Base-by-base conservation (phyloP, 2,113 vertebrate genomes). In the Brachirus orientalis region DNA sequence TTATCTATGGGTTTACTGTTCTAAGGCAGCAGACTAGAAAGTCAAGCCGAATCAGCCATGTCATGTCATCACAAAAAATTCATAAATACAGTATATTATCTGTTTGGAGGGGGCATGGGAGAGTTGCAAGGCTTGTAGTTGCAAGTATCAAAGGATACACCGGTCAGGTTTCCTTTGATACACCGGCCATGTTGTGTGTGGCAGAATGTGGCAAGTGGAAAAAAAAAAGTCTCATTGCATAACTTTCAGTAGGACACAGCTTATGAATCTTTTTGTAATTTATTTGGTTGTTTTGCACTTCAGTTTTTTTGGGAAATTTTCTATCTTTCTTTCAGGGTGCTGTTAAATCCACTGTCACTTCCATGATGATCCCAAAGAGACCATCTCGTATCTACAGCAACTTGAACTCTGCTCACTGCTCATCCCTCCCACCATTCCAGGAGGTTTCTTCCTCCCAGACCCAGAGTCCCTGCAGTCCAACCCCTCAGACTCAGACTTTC, bases 311-410 rank as follows among this genome's bases (percentile, higher is more conserved):
- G 38, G 12, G 12, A 40, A 40, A 40, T 40, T 40, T 40, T 40
- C 22, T 46, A 7, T 53, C n/a, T 28, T 46, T 68, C n/a, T 82
- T 82, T 66, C 56, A 88, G 86, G 47, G 12, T 59, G 59, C 19
- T 36, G 19, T 38, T 54, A 79, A 79, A 73, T 22, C 54, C 1
- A 47, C 60, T 16, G 19, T 72, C 40, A 33, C 35, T 4, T 36
- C 82, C 38, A 57, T 47, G 14, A 81, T 82, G 58, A 65, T 45
- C 5, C 22, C 72, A 48, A 79, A 63, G 57, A 63, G 50, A 1
- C 0, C 62, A 0, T 14, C 73, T 20, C 0, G 71, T 1, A 0
- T 64, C n/a, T 67, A 84, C 45, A 88, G 69, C 77, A 88, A 70
- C 75, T n/a, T 0, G 41, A 63, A 58, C 66, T 57, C 73, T 10